A percentile compares a stretch with the other conserved stretches of the same genome.
Evolutionary conservation across 2,888 invertebrate genomes (phyloP).

Genomic region (Drosophila helvetica): DNA sequence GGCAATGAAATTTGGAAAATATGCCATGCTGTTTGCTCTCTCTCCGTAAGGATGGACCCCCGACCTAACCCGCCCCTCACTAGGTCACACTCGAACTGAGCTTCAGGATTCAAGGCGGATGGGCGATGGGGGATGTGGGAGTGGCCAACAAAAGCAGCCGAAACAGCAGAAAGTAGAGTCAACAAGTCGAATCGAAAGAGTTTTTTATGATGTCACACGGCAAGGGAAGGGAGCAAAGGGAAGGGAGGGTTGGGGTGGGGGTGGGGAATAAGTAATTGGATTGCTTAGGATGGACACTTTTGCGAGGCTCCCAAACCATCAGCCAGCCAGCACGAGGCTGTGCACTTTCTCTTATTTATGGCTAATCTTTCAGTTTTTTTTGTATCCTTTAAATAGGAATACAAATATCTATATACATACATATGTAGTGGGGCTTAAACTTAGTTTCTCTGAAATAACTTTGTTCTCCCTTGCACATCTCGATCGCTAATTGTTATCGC

Average conservation of each 20-base stretch:
- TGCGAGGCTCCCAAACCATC: constrained; percentile 10
- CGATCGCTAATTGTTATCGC: too few relatives aligned
- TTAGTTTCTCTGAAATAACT: too few relatives aligned
- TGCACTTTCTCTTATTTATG: not conserved
- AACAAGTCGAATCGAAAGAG: constrained; percentile 32
- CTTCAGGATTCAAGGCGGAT: too few relatives aligned
- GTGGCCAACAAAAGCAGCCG: constrained; percentile 16
- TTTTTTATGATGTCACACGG: constrained; percentile 32
- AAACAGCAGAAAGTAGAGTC: constrained; percentile 40
- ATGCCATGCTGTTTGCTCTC: constrained; percentile 29
- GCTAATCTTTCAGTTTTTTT: too few relatives aligned
- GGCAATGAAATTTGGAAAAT: constrained; percentile 60
- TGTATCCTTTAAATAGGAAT: too few relatives aligned
- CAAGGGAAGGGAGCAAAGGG: not conserved
- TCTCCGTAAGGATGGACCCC: not conserved
- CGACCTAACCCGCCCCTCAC: not conserved
- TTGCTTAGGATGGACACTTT: constrained; percentile 34
- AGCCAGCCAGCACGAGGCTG: not conserved
- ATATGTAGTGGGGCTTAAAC: too few relatives aligned
- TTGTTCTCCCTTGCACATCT: too few relatives aligned
- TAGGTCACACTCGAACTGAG: constrained; percentile 37
- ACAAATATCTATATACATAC: too few relatives aligned
- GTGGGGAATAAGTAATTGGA: constrained; percentile 37
- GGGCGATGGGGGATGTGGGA: too few relatives aligned
- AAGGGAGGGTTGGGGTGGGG: not conserved